phyloP scores from a whole-genome alignment of 2,888 invertebrate species.

The Papilio gigon region DNA sequence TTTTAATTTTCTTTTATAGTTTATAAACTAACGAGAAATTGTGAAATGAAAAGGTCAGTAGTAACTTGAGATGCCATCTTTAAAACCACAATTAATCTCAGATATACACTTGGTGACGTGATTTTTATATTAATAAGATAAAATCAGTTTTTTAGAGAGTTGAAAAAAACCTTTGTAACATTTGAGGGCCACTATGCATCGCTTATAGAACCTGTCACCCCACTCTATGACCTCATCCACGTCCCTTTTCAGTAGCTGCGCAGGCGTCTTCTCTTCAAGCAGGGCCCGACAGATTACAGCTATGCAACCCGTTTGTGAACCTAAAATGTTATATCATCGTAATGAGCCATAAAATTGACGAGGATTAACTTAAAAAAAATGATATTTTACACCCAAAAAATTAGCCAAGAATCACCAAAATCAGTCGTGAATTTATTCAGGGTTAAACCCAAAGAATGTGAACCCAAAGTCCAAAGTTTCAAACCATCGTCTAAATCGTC shows the following conservation, averaged over 20 bases:
- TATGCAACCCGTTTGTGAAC: constrained; percentile 73
- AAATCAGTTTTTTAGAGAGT: neutral
- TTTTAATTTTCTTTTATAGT: too few relatives aligned
- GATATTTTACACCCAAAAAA: too few relatives aligned
- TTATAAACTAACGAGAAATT: too few relatives aligned
- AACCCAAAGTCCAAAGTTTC: too few relatives aligned
- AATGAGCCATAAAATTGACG: neutral
- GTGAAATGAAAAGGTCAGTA: too few relatives aligned
- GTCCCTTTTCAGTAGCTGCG: constrained; percentile 56
- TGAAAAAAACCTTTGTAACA: constrained; percentile 69
- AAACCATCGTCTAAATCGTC: too few relatives aligned
- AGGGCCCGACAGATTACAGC: constrained; percentile 67
- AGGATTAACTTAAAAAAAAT: neutral
- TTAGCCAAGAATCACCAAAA: too few relatives aligned
- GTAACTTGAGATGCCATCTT: too few relatives aligned
- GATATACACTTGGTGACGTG: neutral
- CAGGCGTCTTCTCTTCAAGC: constrained; percentile 65
- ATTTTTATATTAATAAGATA: neutral
- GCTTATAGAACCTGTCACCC: constrained; percentile 68
- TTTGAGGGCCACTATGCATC: constrained; percentile 65
- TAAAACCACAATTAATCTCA: neutral
- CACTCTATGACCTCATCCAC: constrained; percentile 67
- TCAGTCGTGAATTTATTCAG: too few relatives aligned
- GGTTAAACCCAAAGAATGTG: too few relatives aligned
- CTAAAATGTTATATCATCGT: constrained; percentile 50